These are phyloP conservation scores for Archegozetes longisetosus DNA, from an alignment of 1,140 invertebrate genomes.

Conservation along the genomic window DNA sequence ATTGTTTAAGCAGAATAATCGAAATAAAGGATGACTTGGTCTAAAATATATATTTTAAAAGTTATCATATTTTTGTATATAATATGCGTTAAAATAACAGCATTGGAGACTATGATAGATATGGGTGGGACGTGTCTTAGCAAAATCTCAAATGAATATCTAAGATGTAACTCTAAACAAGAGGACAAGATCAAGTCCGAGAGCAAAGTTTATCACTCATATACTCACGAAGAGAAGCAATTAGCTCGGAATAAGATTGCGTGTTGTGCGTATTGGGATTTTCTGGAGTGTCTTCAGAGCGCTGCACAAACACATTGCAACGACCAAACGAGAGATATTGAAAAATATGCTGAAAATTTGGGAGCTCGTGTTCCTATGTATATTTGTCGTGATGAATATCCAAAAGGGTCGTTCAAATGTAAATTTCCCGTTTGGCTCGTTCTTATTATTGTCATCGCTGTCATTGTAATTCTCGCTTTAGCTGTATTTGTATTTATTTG, in stretches of 20 bases:
- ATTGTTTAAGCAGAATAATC: no score
- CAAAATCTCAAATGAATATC: not conserved
- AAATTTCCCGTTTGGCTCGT: slow-evolving; percentile 4
- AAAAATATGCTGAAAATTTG: not conserved
- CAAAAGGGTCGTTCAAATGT: not conserved
- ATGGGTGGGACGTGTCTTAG: slow-evolving; percentile 10
- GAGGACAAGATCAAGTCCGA: not conserved
- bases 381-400: slow-evolving; percentile 8
- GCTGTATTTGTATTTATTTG: slow-evolving; percentile 4
- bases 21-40: no score
- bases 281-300: slow-evolving; percentile 4
- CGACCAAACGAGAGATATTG: slow-evolving; percentile 1
- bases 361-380: not conserved
- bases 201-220: not conserved
- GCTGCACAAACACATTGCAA: slow-evolving; percentile 2
- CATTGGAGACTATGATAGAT: no score
- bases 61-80: not conserved
- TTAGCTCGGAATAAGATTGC: not conserved
- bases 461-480: not conserved
- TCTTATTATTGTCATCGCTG: not conserved
- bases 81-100: not conserved
- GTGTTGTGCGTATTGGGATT: slow-evolving; percentile 12
- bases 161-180: no score
- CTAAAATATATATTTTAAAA: no score
- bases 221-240: not conserved